Evolutionary conservation across 2,888 invertebrate genomes (phyloP), one percentile per base, ranked within the genome.

Genomic region (Stratiomys singularior): DNA sequence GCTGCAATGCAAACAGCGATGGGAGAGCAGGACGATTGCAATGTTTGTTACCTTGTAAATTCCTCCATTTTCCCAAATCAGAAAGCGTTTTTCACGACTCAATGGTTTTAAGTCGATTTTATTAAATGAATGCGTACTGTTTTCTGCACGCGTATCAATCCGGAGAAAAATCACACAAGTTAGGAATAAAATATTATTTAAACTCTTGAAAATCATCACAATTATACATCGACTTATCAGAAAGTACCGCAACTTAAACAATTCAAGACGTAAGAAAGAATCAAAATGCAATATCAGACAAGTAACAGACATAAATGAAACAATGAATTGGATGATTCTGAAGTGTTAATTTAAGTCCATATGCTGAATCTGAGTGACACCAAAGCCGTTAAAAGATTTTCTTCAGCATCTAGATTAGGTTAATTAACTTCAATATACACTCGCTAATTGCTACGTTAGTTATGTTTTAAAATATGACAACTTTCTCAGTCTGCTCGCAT

Each of bases 31-130:
- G 11, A 1, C 37, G 3, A 25, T 60, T 58, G 1, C 0, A 58
- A 58, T 1, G 23, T 0, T 27, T 28, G 2, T 64, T n/a, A 74
- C 74, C 60, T 74, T 74, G 5, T 9, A 58, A 58, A 74, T 13
- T 37, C 74, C 74, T 13, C 74, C 74, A 74, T 58, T 58, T 5
- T 74, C 60, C 15, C n/a, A 74, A 28, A 56, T 1, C 11, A 74
- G 15, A 60, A 74, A 74, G 2, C 74, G 58, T 37, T 74, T 74
- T 18, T 74, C 52, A 21, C 47, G 69, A 69, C 47, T 13, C 46
- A 3, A 25, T 25, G 58, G 30, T 66, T 37, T 25, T 11, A 23
- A 23, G 13, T 15, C 67, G 21, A 67, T 21, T 21, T 13, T 47
- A n/a, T 69, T 7, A 21, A 47, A 13, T 52, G 37, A 37, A 37